These are phyloP conservation scores for Diarsia rubi DNA, from an alignment of 2,888 invertebrate species.

Conservation along the genomic window DNA sequence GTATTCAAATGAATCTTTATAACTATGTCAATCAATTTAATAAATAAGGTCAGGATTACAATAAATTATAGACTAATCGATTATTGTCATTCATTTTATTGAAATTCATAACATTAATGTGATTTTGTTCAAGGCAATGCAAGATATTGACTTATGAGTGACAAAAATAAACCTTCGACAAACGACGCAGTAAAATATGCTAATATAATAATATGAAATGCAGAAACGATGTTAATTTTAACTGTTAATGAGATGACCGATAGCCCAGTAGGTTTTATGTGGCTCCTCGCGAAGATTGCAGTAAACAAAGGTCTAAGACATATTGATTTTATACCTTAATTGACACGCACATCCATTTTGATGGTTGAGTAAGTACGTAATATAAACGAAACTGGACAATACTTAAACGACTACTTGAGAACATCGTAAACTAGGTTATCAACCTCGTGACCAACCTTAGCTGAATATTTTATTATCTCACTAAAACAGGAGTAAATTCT, in stretches of 20 bases:
- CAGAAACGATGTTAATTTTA: conserved; percentile 21
- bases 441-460: not conserved
- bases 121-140: conserved; percentile 54
- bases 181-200: conserved; percentile 35
- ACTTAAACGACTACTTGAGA: not conserved
- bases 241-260: conserved; percentile 7
- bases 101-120: conserved; percentile 31
- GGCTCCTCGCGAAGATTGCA: not conserved
- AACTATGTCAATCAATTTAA: conserved; percentile 50
- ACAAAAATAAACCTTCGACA: conserved; percentile 43
- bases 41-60: conserved; percentile 53
- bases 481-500: not conserved
- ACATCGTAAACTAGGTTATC: conserved; percentile 6
- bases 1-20: conserved; percentile 33
- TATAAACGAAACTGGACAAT: not conserved
- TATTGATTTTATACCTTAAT: not conserved
- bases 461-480: not conserved
- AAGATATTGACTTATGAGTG: conserved; percentile 22
- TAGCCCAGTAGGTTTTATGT: conserved; percentile 20
- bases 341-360: not conserved
- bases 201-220: conserved; percentile 34
- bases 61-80: conserved; percentile 57
- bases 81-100: conserved; percentile 30
- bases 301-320: not conserved
- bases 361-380: not conserved